Evolutionary conservation across 1,140 invertebrate species (phyloP), one percentile per base, ranked within the genome.

Genomic region (Trissolcus basalis): DNA sequence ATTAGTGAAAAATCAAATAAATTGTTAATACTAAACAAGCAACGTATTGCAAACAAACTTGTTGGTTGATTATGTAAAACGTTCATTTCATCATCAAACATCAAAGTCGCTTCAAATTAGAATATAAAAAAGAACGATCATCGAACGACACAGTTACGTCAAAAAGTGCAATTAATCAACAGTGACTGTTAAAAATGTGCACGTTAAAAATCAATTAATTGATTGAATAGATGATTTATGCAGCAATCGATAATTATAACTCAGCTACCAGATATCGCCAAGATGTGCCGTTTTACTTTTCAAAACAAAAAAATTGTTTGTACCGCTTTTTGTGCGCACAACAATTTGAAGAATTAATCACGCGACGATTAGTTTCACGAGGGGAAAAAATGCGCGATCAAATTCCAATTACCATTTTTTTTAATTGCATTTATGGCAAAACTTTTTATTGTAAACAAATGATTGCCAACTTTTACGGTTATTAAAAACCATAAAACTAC

Each of bases 161-260:
- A 73, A 60, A 56, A 67, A 61, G 41, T 51, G 56, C 58, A 43
- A 74, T 75, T 75, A 75, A 75, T 75, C 71, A 75, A 55, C 10
- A 33, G 53, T 13, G 35, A 50, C 58, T 61, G 49, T 51, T 27
- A 6, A 27, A 27, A 47, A 47, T 63, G 63, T 68, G 47, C 39
- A 43, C 60, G 71, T 74, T 74, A 74, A 63, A 68, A 68, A 68
- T 74, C 71, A 74, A 74, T 74, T 68, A 68, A 74, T 74, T 63
- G 71, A 74, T 74, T 58, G 32, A 55, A 32, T 74, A 74, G 64
- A 27, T 27, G 19, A 27, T 27, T 27, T 27, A 27, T 27, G 19
- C 19, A 27, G 2, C 6, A 27, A 27, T 27, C 19, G 19, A 27
- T 27, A 27, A 27, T 27, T 27, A 3, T 27, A 27, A 27, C 1